These are phyloP conservation scores for Dione vanillae DNA, from an alignment of 2,888 invertebrate genomes.

Conservation along the genomic window DNA sequence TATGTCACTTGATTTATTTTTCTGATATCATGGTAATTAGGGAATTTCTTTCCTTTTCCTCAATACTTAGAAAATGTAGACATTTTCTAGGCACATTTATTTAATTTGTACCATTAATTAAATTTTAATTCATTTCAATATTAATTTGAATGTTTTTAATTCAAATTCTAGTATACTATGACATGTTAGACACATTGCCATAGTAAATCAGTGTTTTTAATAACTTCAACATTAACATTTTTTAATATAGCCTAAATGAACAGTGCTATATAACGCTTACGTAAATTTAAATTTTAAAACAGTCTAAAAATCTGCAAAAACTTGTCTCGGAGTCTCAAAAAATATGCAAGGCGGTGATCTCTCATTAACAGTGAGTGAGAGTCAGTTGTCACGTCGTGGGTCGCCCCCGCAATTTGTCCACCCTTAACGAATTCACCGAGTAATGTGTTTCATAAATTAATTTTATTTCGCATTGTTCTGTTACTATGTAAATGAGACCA, in stretches of 20 bases:
- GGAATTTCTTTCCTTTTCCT: no score
- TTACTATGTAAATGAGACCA: constrained; percentile 56
- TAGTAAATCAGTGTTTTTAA: no score
- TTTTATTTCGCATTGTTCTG: constrained; percentile 64
- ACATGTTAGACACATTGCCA: no score
- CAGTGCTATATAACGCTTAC: not conserved
- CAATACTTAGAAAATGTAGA: no score
- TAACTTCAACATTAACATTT: not conserved
- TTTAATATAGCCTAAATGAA: not conserved
- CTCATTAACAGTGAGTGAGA: constrained; percentile 71
- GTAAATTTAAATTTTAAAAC: constrained; percentile 4
- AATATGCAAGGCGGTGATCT: constrained; percentile 56
- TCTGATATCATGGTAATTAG: no score
- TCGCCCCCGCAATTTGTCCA: constrained; percentile 67
- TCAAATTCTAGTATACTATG: no score
- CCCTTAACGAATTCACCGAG: constrained; percentile 67
- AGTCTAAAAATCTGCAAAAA: constrained; percentile 22
- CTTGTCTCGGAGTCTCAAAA: constrained; percentile 42
- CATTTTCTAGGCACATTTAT: no score
- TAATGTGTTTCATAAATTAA: constrained; percentile 72
- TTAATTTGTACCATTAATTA: no score
- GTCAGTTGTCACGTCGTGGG: constrained; percentile 62
- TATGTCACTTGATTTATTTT: no score
- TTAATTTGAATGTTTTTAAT: no score
- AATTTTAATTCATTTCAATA: no score